A percentile compares a stretch with the other conserved stretches of the same genome.
Evolutionary conservation across 2,888 invertebrate genomes (phyloP).

Genomic region (Ischnus inquisitorius): DNA sequence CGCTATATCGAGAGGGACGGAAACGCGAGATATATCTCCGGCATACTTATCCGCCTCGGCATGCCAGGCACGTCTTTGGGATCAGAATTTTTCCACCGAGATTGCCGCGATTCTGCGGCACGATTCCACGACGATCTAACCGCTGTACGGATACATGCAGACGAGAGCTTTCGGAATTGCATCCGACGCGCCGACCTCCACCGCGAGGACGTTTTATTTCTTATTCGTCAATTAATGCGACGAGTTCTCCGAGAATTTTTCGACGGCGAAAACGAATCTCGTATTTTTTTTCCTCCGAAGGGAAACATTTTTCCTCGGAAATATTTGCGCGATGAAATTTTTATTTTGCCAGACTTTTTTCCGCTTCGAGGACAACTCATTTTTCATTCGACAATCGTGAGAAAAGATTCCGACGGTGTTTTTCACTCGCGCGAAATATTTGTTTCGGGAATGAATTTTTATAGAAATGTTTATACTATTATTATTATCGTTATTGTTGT

Average conservation of each 20-base stretch:
- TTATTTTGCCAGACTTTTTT: no score
- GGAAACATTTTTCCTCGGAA: neutral
- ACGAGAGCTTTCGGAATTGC: neutral
- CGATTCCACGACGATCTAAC: slow-evolving; percentile 5
- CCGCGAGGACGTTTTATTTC: neutral
- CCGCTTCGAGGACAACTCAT: no score
- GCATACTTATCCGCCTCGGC: neutral
- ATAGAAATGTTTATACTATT: no score
- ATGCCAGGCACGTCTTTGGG: slow-evolving; percentile 4
- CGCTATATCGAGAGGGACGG: neutral
- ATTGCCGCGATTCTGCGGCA: slow-evolving; percentile 13
- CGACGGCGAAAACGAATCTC: neutral
- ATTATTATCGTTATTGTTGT: no score
- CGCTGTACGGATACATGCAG: neutral
- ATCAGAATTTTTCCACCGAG: slow-evolving; percentile 40
- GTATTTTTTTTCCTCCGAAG: neutral
- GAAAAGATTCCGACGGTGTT: no score
- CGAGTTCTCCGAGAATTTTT: neutral
- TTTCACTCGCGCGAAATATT: no score
- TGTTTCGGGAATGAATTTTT: no score
- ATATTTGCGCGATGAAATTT: no score
- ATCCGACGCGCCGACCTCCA: neutral
- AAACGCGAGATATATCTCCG: neutral
- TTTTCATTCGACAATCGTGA: no score
- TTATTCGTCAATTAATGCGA: neutral